Conservation (phyloP, 2,113 vertebrate genomes). For the Grantiella picta region DNA sequence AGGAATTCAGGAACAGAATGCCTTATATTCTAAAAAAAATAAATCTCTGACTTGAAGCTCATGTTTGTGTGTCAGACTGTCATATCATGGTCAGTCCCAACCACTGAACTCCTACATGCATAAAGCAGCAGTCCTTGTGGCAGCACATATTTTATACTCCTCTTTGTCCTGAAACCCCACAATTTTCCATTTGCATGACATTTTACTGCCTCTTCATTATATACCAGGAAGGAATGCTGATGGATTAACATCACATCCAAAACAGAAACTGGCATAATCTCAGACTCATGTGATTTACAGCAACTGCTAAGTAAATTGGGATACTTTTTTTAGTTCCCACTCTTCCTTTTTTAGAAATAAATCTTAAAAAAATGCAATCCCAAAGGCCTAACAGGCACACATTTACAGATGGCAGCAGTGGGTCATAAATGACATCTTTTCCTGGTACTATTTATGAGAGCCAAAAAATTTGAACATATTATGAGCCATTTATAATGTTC, state of each 20-base stretch:
- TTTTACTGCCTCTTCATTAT: slow-evolving; percentile 26
- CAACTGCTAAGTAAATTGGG: slow-evolving; percentile 2
- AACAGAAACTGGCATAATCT: neutral
- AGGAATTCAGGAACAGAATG: neutral
- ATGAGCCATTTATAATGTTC: slow-evolving; percentile 36
- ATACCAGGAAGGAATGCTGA: neutral
- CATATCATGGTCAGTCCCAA: neutral
- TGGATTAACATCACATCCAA: neutral
- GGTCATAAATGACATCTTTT: slow-evolving; percentile 34
- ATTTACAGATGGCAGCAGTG: slow-evolving; percentile 27
- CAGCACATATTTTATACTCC: neutral
- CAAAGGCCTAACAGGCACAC: neutral
- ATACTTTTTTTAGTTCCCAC: slow-evolving; percentile 1
- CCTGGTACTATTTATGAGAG: slow-evolving; percentile 34
- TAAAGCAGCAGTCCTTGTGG: neutral
- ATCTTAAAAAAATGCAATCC: neutral
- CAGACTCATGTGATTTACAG: neutral
- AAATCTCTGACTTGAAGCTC: neutral
- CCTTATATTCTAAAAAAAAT: neutral
- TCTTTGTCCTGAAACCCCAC: neutral
- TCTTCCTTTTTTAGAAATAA: slow-evolving; percentile 7
- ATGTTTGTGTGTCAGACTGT: neutral
- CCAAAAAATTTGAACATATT: slow-evolving; percentile 15
- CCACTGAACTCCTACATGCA: neutral
- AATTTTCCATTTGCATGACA: neutral